Evolutionary conservation across 30 jellyfish, hydroid and myxozoan genomes (phyloP), one percentile per base, ranked within the genome.

Genomic region (Turritopsis rubra): DNA sequence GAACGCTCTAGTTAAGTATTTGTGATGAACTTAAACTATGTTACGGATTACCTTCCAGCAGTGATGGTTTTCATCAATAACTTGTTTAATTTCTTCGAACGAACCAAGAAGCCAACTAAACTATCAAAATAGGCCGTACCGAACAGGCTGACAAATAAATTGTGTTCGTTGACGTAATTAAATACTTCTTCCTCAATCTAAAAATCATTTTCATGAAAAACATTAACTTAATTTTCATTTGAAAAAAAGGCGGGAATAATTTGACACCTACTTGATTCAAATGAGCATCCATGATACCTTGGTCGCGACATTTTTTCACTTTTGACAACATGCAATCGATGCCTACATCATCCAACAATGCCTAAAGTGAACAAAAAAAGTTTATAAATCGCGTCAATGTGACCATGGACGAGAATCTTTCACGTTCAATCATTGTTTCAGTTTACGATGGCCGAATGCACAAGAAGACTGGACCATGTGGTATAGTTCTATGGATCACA

Each of bases 141-240:
- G 25, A 28, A 41, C 52, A 90, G 28, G 70, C 85, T 87, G 66
- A 85, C 80, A 81, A 79, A 85, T 80, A 90, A 53, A 79, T 90
- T 85, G 30, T 77, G 87, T 54, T 90, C 85, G 84, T 85, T 81
- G 23, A 90, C 88, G 80, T 85, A 86, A 29, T 89, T 60, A 73
- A 85, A 90, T 13, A 90, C 86, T 74, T 90, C 97, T 81, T 90
- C 97, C 71, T 90, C 95, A 18, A 90, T 89, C 97, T 90, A 60
- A 74, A 75, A 77, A 77, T 0, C 8, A 68, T 9, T 68, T 29
- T 20, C 20, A 1, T n/a, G 53, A 31, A 81, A 66, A 0, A 5
- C 21, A 25, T 1, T n/a, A 1, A 18, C 60, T 18, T 4, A 54
- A n/a, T 68, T 19, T 7, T 16, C 13, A 0, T 16, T 25, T 27